Evolutionary conservation across 2,888 invertebrate species (phyloP).

Genomic region (Dasypolia templi): DNA sequence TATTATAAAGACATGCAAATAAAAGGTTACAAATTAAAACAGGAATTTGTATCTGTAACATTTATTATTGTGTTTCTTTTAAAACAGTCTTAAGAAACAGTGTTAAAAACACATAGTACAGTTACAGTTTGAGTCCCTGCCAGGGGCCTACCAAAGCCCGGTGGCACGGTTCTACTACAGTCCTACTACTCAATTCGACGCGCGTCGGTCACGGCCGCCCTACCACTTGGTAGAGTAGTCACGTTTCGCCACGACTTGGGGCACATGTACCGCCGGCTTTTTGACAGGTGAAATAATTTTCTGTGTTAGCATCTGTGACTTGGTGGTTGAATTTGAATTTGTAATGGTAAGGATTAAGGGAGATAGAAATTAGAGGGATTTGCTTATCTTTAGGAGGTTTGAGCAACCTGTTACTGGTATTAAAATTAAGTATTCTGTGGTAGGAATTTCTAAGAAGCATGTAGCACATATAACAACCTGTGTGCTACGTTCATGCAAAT

Average conservation of each 20-base stretch:
- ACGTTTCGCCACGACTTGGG: constrained; percentile 53
- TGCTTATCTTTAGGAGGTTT: background rate
- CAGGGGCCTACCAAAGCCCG: constrained; percentile 16
- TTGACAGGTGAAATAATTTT: constrained; percentile 68
- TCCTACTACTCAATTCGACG: constrained; percentile 57
- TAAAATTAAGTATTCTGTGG: background rate
- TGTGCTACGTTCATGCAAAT: background rate
- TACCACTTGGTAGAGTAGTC: constrained; percentile 48
- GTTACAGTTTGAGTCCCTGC: too few relatives aligned
- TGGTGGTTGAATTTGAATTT: constrained; percentile 63
- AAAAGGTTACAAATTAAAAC: too few relatives aligned
- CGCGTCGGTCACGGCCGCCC: constrained; percentile 50
- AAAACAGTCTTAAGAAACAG: too few relatives aligned
- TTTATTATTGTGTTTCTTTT: too few relatives aligned
- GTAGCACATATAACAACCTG: background rate
- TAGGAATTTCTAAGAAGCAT: background rate
- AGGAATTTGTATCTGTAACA: too few relatives aligned
- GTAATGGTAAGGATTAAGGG: background rate
- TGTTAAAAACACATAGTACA: too few relatives aligned
- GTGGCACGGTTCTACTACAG: constrained; percentile 16
- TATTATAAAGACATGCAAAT: too few relatives aligned
- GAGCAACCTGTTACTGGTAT: constrained; percentile 1
- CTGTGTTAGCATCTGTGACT: constrained; percentile 52
- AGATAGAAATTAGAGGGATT: background rate
- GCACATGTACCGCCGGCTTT: constrained; percentile 53